Base-by-base conservation (phyloP, 37 sponge, comb jelly and placozoan genomes). In the Beroe forskalii region DNA sequence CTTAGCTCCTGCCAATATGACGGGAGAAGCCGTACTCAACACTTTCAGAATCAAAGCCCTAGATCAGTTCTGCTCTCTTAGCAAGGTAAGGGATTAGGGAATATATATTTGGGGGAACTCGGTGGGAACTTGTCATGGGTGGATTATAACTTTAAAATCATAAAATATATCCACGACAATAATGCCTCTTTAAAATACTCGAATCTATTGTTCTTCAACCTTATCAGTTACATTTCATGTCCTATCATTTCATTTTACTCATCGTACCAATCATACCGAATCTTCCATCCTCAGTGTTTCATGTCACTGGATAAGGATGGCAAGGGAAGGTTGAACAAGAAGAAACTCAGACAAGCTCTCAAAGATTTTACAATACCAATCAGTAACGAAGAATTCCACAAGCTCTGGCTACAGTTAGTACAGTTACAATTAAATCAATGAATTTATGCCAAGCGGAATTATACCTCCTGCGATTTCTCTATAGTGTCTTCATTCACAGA, bases 261-360 rank as follows among this genome's bases (percentile, higher is more conserved):
- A n/a, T n/a, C n/a, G n/a, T n/a, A n/a, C n/a, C n/a, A n/a, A n/a
- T n/a, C n/a, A n/a, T n/a, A n/a, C n/a, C n/a, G n/a, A n/a, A n/a
- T n/a, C n/a, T n/a, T n/a, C n/a, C n/a, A n/a, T n/a, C n/a, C n/a
- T 41, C 86, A 80, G 86, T 80, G 86, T 80, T 80, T 80, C 55
- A 80, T 44, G 44, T 41, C 86, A 1, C 3, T 80, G 43, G 86
- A 80, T 43, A 80, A 80, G 28, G 86, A 80, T 80, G 86, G 86
- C 1, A 80, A 80, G 40, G 86, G 86, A 80, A 41, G 27, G 35
- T 37, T 80, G 24, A 80, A 30, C 31, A 80, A 80, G 55, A 80
- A 80, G 86, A 80, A 80, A 80, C 40, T 80, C 20, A 80, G 48
- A 44, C 86, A 80, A 27, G 86, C 86, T 1, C 86, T 80, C 22